phyloP scores from a whole-genome alignment of 2,888 invertebrate genomes.

The Polyploca ridens region DNA sequence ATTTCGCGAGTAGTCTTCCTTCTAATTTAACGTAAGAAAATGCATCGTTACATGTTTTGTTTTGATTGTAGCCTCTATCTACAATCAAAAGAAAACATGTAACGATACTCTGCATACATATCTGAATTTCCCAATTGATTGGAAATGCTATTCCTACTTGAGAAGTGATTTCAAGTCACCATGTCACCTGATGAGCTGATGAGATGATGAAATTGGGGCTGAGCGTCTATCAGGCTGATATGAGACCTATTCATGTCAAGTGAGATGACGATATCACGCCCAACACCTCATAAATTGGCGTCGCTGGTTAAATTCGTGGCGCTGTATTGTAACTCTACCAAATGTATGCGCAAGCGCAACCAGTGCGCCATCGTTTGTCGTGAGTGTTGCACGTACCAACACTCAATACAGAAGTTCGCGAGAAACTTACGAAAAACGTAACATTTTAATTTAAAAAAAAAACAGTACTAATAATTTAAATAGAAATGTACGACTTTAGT shows the following conservation, averaged over 20 bases:
- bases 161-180: not conserved
- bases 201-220: not conserved
- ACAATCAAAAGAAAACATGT: too few relatives aligned
- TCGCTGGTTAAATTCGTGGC: conserved; percentile 14
- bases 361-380: conserved; percentile 13
- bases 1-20: too few relatives aligned
- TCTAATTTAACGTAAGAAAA: too few relatives aligned
- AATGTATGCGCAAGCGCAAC: conserved; percentile 9
- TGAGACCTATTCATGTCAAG: not conserved
- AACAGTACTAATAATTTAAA: not conserved
- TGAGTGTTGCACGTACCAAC: conserved; percentile 6
- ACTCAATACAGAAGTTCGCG: not conserved
- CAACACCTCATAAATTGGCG: not conserved
- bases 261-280: conserved; percentile 11
- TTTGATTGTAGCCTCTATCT: too few relatives aligned
- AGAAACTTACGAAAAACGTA: not conserved
- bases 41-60: too few relatives aligned
- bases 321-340: not conserved
- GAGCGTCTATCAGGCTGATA: not conserved
- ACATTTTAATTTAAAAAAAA: not conserved
- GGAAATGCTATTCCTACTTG: too few relatives aligned
- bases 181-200: too few relatives aligned
- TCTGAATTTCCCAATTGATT: not conserved
- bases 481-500: not conserved
- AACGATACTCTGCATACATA: not conserved